A percentile compares a stretch with the other conserved stretches of the same genome.
phyloP scores from a whole-genome alignment of 2,113 vertebrate genomes.

The Myiagra hebetior region DNA sequence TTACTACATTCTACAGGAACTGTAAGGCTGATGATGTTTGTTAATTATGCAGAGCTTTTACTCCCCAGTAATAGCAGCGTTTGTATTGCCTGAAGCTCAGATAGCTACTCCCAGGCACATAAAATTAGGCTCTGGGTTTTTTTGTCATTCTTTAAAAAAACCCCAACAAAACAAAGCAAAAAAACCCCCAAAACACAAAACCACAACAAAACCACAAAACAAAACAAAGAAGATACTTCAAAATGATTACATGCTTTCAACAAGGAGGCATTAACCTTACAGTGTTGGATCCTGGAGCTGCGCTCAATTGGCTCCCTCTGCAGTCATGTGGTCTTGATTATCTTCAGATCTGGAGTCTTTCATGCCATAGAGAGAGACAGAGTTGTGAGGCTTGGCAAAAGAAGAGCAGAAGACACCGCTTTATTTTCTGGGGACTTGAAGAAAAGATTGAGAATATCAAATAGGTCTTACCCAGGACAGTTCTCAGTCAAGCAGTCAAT shows the following conservation, averaged over 20 bases:
- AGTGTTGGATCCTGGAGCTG: constrained; percentile 71
- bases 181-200: background rate
- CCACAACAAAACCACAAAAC: constrained; percentile 22
- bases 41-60: constrained; percentile 95
- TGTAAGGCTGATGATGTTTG: constrained; percentile 95
- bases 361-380: background rate
- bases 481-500: background rate
- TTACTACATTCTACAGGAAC: constrained; percentile 85
- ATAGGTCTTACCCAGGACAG: background rate
- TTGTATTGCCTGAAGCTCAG: constrained; percentile 93
- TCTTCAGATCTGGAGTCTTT: constrained; percentile 70
- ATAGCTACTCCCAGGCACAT: constrained; percentile 85
- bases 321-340: constrained; percentile 77
- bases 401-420: background rate
- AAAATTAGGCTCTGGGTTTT: constrained; percentile 78
- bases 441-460: background rate
- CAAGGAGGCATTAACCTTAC: constrained; percentile 82
- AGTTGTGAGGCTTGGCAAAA: background rate
- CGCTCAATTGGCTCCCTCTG: constrained; percentile 76
- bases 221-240: constrained; percentile 68
- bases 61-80: constrained; percentile 90
- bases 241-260: constrained; percentile 78
- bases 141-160: background rate
- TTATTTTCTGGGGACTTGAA: background rate
- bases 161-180: constrained; percentile 21